Percentiles rank a stretch among this genome's conserved stretches.
phyloP scores from a whole-genome alignment of 2,113 vertebrate genomes.

The Macaca fascicularis region T2T-MFA8v1.1 NC_088389.1:117112001-117112500 shows the following conservation, averaged over 20 bases:
- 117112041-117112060: background rate
- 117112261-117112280: background rate
- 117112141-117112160: background rate
- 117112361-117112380: background rate
- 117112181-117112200: background rate
- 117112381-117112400: background rate
- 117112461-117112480: background rate
- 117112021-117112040: no score
- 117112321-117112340: background rate
- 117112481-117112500: background rate
- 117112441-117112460: background rate
- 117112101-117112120: background rate
- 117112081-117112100: background rate
- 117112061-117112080: background rate
- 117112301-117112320: background rate
- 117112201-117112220: background rate
- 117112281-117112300: background rate
- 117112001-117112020: background rate
- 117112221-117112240: background rate
- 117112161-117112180: background rate
- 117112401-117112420: background rate
- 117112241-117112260: background rate
- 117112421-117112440: background rate
- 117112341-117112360: background rate
- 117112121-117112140: background rate